Evolutionary conservation across 2,113 vertebrate genomes (phyloP), one percentile per base, ranked within the genome.

Genomic region (Dendropsophus ebraccatus): DNA sequence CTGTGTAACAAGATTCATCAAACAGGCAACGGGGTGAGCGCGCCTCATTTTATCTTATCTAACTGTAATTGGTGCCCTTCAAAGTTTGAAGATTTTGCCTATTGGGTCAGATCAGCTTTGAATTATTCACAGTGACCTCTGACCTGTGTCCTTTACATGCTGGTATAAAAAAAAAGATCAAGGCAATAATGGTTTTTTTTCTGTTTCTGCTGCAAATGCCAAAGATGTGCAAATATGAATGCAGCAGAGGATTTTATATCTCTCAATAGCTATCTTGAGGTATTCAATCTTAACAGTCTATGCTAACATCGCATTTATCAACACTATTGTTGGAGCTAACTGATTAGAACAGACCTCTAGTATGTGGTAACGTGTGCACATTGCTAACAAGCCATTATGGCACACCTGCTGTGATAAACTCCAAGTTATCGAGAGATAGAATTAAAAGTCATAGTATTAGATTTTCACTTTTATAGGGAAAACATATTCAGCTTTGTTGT

Each of bases 11-110:
- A 70, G 62, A 79, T 37, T 54, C 67, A 79, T 85, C 75, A 85
- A 85, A 85, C 60, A 79, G 62, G 28, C 37, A 25, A 76, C 32
- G 32, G 74, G 75, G 62, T 85, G 74, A 62, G 77, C 65, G 30
- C 45, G 30, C 21, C 13, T 1, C 58, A 10, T 69, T 67, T 21
- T 25, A 54, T 50, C 73, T 76, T 47, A 10, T 23, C 32, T 62
- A n/a, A 13, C 83, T 78, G 41, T 85, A 85, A 85, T 85, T 85
- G 83, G 74, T 62, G 58, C 19, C 58, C 73, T 77, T 85, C 83
- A 78, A 50, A 85, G 83, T 76, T 50, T 65, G 19, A 45, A 52
- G 37, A 78, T 30, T 28, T 58, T 67, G 74, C 35, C 74, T 35
- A 75, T 54, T 78, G 56, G 60, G 74, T 69, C 37, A 32, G 58